phyloP scores from a whole-genome alignment of 2,797 vertebrate genomes.

The Darevskia nairensis region DNA sequence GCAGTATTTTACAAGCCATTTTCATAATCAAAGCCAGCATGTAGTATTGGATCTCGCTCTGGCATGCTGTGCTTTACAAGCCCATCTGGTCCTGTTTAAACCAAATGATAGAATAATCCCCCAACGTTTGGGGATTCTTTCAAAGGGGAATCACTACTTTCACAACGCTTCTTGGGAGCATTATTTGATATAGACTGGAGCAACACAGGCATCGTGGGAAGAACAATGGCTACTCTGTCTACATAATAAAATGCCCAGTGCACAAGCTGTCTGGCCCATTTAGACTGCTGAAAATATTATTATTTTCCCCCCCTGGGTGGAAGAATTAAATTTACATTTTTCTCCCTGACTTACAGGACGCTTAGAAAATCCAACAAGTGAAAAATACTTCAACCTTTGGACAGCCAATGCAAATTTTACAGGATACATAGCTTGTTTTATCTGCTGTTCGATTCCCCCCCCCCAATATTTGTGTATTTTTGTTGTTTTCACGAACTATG shows the following conservation, averaged over 20 bases:
- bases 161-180: conserved; percentile 36
- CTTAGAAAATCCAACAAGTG: neutral
- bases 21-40: conserved; percentile 32
- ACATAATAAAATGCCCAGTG: neutral
- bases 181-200: conserved; percentile 23
- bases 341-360: neutral
- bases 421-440: neutral
- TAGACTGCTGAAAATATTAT: neutral
- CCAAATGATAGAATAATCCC: conserved; percentile 20
- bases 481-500: neutral
- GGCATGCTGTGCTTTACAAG: neutral
- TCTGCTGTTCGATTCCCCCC: neutral
- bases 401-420: no score
- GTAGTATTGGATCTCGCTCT: neutral
- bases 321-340: neutral
- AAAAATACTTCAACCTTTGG: neutral
- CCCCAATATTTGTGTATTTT: neutral
- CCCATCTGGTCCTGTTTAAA: conserved; percentile 35
- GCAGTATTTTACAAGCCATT: conserved; percentile 42
- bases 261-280: neutral
- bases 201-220: neutral
- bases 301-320: neutral
- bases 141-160: conserved; percentile 39
- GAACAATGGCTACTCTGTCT: conserved; percentile 31
- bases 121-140: neutral